phyloP scores from a whole-genome alignment of 2,888 invertebrate species.

The Lasioglossum morio region DNA sequence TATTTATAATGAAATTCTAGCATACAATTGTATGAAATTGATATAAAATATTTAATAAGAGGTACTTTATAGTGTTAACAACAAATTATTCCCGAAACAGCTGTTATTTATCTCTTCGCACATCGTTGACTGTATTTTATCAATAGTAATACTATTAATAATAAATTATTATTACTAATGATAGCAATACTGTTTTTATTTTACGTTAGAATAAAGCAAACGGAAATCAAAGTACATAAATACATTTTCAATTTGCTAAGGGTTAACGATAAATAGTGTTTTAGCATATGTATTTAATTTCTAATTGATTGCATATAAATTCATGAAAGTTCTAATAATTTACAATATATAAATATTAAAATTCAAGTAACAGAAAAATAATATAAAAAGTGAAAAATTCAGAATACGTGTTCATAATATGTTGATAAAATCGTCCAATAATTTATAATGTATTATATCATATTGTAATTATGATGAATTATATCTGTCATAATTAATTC shows the following conservation, averaged over 20 bases:
- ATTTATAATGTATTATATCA: neutral
- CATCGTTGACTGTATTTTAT: neutral
- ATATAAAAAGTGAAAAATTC: neutral
- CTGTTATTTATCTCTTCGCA: neutral
- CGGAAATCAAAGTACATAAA: neutral
- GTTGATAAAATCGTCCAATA: neutral
- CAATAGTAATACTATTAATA: neutral
- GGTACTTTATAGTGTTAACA: neutral
- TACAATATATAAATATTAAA: neutral
- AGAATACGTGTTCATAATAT: neutral
- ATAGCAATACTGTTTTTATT: neutral
- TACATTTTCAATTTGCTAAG: neutral
- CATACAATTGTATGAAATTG: neutral
- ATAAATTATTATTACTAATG: neutral
- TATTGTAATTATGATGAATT: neutral
- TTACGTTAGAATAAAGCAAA: neutral
- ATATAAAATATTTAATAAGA: neutral
- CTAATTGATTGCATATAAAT: neutral
- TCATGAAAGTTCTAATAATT: neutral
- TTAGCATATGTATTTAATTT: neutral
- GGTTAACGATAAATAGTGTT: neutral
- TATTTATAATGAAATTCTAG: neutral
- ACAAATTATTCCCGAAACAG: neutral
- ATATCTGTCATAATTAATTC: neutral
- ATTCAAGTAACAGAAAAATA: neutral